Evolutionary conservation across 2,113 vertebrate genomes (phyloP), one percentile per base, ranked within the genome.

Genomic region (Eolophus roseicapilla): DNA sequence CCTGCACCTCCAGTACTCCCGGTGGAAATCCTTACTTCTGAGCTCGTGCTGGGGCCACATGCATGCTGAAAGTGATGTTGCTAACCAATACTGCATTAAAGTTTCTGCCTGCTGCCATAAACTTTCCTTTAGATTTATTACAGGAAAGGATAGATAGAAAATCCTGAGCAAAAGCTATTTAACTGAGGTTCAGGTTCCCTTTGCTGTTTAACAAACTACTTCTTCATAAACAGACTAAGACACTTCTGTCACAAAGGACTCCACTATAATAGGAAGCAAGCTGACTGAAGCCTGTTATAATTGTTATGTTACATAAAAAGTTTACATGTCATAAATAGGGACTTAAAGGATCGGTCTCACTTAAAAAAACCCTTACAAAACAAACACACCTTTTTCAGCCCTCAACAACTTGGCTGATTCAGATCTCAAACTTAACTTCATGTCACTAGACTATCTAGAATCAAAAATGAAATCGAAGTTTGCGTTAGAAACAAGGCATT

Each of bases 181-280:
- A 49, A 37, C 18, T 20, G 8, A 50, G 10, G 8, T 25, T 65
- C 31, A 52, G 46, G 39, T 27, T 93, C 65, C 60, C 55, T 90
- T 69, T 83, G 37, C 73, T 88, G n/a, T 43, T 82, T 70, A 71
- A 68, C 89, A 82, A 86, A 25, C 59, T 76, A 77, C 46, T 92
- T 76, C 70, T 85, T 41, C 37, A 6, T 25, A 27, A 62, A 65
- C 18, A 62, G 29, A 71, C 31, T n/a, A 76, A 18, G 85, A 24
- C 47, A 69, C 31, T 47, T n/a, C 68, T 65, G 19, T 37, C 44
- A 50, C 25, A 74, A 94, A 87, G 39, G 41, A 76, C 35, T 39
- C 46, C 17, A 25, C 27, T 9, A 63, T 33, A 85, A 55, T 6
- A 71, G 90, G 43, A 23, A 89, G 62, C 31, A 64, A 71, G 2